A percentile compares a stretch with the other conserved stretches of the same genome.
Conservation (phyloP, 64 coral and sea anemone species). For the Catalaphyllia jardinei region DNA sequence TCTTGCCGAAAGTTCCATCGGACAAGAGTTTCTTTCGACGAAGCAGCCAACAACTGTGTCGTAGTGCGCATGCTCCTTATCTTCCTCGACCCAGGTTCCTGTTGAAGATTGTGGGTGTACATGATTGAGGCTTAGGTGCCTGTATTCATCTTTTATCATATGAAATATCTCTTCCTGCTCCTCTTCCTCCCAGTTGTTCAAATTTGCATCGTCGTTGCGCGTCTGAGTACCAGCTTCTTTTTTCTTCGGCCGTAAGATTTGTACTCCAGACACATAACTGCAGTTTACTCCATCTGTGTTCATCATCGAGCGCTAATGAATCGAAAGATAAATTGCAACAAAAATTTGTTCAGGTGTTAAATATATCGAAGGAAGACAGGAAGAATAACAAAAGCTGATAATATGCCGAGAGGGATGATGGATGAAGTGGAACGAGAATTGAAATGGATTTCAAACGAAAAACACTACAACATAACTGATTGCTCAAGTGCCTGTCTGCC, state of each 20-base stretch:
- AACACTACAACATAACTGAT: no score
- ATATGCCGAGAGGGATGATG: no score
- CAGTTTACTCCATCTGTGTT: not conserved
- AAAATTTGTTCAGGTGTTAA: not conserved
- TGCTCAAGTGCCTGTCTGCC: no score
- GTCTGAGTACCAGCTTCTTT: conserved; percentile 14
- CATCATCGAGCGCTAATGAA: not conserved
- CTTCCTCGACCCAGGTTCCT: not conserved
- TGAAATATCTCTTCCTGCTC: not conserved
- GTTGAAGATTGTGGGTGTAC: not conserved
- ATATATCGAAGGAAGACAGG: no score
- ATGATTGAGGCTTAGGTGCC: conserved; percentile 4
- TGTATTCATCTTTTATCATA: conserved; percentile 6
- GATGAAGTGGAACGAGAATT: no score
- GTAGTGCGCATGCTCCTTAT: conserved; percentile 5
- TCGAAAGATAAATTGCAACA: not conserved
- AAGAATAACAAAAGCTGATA: no score
- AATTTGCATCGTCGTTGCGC: not conserved
- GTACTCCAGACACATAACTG: conserved; percentile 11
- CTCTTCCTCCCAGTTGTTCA: not conserved
- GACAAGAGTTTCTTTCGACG: conserved; percentile 1
- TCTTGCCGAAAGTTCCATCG: not conserved
- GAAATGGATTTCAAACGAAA: no score
- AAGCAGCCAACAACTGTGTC: conserved; percentile 49
- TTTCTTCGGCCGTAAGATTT: conserved; percentile 21